A percentile compares a stretch with the other conserved stretches of the same genome.
These are phyloP conservation scores for Cheilosia vulpina DNA, from an alignment of 2,888 invertebrate species.

Conservation along the genomic window DNA sequence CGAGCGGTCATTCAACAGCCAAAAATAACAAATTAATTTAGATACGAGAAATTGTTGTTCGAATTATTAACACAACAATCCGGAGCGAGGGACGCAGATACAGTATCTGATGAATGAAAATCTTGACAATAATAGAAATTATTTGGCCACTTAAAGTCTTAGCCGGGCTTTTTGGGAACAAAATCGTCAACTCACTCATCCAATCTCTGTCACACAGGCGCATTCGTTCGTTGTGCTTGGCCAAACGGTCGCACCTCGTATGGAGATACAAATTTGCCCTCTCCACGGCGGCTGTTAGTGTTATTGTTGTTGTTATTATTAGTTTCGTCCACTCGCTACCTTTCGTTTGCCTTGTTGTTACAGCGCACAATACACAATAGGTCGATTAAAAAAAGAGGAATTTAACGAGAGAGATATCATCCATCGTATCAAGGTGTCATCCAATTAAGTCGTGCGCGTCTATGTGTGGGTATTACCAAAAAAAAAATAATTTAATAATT, in stretches of 20 bases:
- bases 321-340: slow-evolving; percentile 37
- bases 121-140: slow-evolving; percentile 45
- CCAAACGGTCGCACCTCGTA: slow-evolving; percentile 6
- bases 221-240: not conserved
- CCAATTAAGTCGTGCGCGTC: slow-evolving; percentile 40
- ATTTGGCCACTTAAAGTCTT: slow-evolving; percentile 62
- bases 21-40: slow-evolving; percentile 61
- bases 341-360: slow-evolving; percentile 46
- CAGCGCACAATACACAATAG: slow-evolving; percentile 42
- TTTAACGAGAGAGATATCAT: slow-evolving; percentile 23
- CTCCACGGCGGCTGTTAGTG: slow-evolving; percentile 21
- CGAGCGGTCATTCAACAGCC: slow-evolving; percentile 39
- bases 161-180: slow-evolving; percentile 14
- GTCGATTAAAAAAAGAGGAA: slow-evolving; percentile 40
- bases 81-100: slow-evolving; percentile 14
- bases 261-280: slow-evolving; percentile 37
- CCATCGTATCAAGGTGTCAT: slow-evolving; percentile 44
- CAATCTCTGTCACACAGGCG: slow-evolving; percentile 22
- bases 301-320: slow-evolving; percentile 43
- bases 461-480: slow-evolving; percentile 7
- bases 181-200: slow-evolving; percentile 30
- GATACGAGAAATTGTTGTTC: slow-evolving; percentile 10
- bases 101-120: slow-evolving; percentile 44
- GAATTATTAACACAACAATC: slow-evolving; percentile 29
- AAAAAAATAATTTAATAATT: slow-evolving; percentile 46